phyloP scores from a whole-genome alignment of 2,113 vertebrate species.

The Oryzias celebensis region DNA sequence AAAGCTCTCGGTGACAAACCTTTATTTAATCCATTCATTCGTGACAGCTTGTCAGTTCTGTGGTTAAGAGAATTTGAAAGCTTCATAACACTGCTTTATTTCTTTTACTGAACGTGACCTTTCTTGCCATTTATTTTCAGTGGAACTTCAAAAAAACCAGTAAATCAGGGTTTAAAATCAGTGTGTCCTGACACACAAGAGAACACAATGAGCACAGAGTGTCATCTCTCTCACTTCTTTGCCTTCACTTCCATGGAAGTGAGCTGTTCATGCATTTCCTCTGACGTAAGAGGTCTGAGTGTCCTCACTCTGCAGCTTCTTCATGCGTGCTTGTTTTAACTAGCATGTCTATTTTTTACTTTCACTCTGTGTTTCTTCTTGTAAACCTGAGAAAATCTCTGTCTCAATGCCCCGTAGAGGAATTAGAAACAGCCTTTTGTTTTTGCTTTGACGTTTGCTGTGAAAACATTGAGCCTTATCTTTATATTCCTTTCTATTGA shows the following conservation, averaged over 20 bases:
- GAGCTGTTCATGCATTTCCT: conserved; percentile 42
- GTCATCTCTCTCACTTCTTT: conserved; percentile 18
- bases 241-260: conserved; percentile 57
- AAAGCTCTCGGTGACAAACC: too few relatives aligned
- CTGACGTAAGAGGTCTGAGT: conserved; percentile 39
- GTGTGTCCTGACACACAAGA: too few relatives aligned
- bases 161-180: conserved; percentile 8
- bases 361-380: conserved; percentile 8
- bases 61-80: too few relatives aligned
- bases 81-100: too few relatives aligned
- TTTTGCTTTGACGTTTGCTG: not conserved
- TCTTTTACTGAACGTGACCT: too few relatives aligned
- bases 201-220: conserved; percentile 5
- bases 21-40: too few relatives aligned
- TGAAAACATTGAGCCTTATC: too few relatives aligned
- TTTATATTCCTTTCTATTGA: too few relatives aligned
- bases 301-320: conserved; percentile 41
- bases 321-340: conserved; percentile 47
- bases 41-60: too few relatives aligned
- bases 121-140: too few relatives aligned
- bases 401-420: not conserved
- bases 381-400: not conserved
- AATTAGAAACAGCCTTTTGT: too few relatives aligned
- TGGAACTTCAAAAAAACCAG: not conserved
- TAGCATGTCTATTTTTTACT: conserved; percentile 35